Conservation (phyloP, 2,797 vertebrate species). For the Crocidura indochinensis region DNA sequence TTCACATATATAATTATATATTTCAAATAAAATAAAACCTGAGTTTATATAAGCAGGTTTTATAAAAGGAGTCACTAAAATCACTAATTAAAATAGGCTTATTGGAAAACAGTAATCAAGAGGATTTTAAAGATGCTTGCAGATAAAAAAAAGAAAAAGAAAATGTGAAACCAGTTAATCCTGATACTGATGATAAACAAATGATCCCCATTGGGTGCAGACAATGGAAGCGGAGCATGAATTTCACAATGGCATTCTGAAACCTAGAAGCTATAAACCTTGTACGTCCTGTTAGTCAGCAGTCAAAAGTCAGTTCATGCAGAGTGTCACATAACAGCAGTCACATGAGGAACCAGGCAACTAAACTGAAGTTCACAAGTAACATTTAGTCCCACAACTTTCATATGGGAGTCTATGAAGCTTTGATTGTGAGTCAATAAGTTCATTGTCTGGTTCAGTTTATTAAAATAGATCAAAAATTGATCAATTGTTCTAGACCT, state of each 20-base stretch:
- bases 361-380: not conserved
- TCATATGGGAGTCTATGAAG: not conserved
- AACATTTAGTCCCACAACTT: not conserved
- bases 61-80: not conserved
- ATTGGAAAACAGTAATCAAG: not conserved
- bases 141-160: not conserved
- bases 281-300: not conserved
- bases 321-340: not conserved
- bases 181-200: slow-evolving; percentile 13
- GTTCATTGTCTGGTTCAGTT: not conserved
- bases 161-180: not conserved
- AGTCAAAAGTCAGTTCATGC: slow-evolving; percentile 54
- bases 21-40: not conserved
- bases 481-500: not conserved
- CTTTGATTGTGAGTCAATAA: not conserved
- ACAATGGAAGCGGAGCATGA: not conserved
- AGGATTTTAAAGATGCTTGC: not conserved
- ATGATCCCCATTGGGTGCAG: not conserved
- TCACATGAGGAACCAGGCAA: not conserved
- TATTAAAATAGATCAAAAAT: slow-evolving; percentile 19
- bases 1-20: not conserved
- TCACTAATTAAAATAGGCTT: not conserved
- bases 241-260: not conserved
- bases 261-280: not conserved
- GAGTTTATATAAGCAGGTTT: not conserved